Base-by-base conservation (phyloP, 2,797 vertebrate genomes). In the Coluber constrictor region DNA sequence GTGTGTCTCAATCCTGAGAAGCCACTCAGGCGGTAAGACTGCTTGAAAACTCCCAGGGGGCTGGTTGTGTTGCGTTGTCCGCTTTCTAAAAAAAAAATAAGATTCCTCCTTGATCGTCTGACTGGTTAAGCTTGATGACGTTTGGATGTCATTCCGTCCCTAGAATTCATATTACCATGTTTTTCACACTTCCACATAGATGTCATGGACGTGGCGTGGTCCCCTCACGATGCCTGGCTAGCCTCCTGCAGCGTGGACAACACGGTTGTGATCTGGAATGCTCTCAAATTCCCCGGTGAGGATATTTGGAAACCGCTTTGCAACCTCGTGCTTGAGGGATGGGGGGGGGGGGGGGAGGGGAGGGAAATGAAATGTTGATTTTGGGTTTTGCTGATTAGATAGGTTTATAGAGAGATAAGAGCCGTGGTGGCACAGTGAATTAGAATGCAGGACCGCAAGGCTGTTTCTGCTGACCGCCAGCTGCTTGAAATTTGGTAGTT, bases 141-240 rank as follows among this genome's bases (percentile, higher is more conserved):
- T 61, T 89, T 51, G 16, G 59, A 56, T 29, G 51, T 4, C 3
- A 0, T 59, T 3, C 3, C 86, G n/a, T 56, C 51, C 37, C 18
- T n/a, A 32, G 29, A 60, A 32, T 57, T 10, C 32, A 20, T 25
- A 29, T 7, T 8, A 18, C 59, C 6, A 4, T 29, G n/a, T 32
- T 74, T 59, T 54, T n/a, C 16, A 32, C 27, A 18, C 9, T 93
- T 54, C n/a, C 88, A 92, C 95, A 83, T 94, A 99, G 99, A 99
- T 96, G 99, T 99, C 93, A 99, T 99, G 99, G 99, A 99, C 37
- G 99, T 99, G 37, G 98, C 99, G 0, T 99, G 99, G 99, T 99
- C 99, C 92, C 99, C 99, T 5, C 99, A 99, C 3, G 99, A 99
- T 5, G 98, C 99, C 91, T 99, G 99, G 99, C 96, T 99, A 90